Base-by-base conservation (phyloP, 2,113 vertebrate species). In the Procavia capensis region DNA sequence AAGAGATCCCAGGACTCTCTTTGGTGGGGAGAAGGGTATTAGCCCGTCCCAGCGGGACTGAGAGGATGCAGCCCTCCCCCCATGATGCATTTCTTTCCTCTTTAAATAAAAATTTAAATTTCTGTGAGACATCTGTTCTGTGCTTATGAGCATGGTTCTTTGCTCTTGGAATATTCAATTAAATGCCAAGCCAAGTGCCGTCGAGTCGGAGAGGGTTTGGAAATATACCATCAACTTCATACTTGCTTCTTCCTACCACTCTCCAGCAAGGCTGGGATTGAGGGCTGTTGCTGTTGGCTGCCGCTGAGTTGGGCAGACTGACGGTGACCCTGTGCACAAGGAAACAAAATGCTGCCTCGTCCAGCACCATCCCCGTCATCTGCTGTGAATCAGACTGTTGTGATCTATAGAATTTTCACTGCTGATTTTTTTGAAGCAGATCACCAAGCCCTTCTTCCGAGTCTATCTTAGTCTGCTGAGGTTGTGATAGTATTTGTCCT, bases 111-210 rank as follows among this genome's bases (percentile, higher is more conserved):
- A n/a, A 29, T 0, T 1, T 6, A 50, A n/a, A 31, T 29, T 80
- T 96, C 92, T 54, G 31, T 1, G 59, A 61, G 94, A 31, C 57
- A 1, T 45, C 11, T 22, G 91, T 85, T 80, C 95, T 59, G 3
- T 22, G n/a, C 94, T 97, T 54, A 80, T 64, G 93, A 97, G 80
- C 79, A 97, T 91, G 95, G 88, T 61, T 96, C 81, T 91, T 94
- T 94, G 84, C 85, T 92, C 82, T 94, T 84, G 84, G 91, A 97
- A 96, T 61, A 97, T 93, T 95, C 95, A 83, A 93, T 95, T 64
- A 87, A 64, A 31, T 16, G 66, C n/a, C n/a, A n/a, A n/a, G n/a
- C n/a, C n/a, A n/a, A n/a, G n/a, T n/a, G n/a, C n/a, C n/a, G n/a
- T n/a, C n/a, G n/a, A n/a, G n/a, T n/a, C n/a, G n/a, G n/a, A n/a